Base-by-base conservation (phyloP, 2,888 invertebrate genomes). In the Hyalella azteca region DNA sequence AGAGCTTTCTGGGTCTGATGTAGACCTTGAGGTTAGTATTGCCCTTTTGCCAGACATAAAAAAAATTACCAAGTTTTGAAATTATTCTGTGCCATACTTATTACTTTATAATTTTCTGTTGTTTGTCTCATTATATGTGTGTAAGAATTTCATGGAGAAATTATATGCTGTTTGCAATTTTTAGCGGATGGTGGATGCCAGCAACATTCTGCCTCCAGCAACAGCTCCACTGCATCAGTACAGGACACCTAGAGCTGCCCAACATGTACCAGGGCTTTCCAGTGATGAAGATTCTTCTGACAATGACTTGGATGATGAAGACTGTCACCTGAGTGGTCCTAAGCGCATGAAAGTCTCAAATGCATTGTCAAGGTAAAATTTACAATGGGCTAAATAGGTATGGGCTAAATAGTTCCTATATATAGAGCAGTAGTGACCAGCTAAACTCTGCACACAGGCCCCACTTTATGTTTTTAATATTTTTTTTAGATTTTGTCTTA, bases 291-390 rank as follows among this genome's bases (percentile, higher is more conserved):
- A 66, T 19, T 36, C 36, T 15, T 66, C 66, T 66, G 66, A 66
- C 19, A 15, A 45, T 45, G 5, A 29, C 36, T 29, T 19, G 11
- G 22, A 22, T 29, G 66, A 66, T 36, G 66, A 66, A 15, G 36
- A 66, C 39, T 66, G 66, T 66, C 66, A 66, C 66, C 66, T 66
- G 36, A 66, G 36, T 36, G 66, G 66, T 4, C 66, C 66, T 19
- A 66, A 66, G 29, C 32, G 66, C 32, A 66, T 36, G 66, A 66
- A 66, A 19, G 36, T 29, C 11, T 26, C 54, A 54, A 54, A 54
- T 22, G 54, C n/a, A n/a, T n/a, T n/a, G n/a, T n/a, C n/a, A n/a
- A n/a, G n/a, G n/a, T n/a, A n/a, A n/a, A n/a, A n/a, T n/a, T n/a
- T n/a, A n/a, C n/a, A n/a, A n/a, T n/a, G n/a, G n/a, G n/a, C n/a